A percentile compares a stretch with the other conserved stretches of the same genome.
Evolutionary conservation across 2,113 vertebrate genomes (phyloP).

Genomic region (Osmerus mordax): DNA sequence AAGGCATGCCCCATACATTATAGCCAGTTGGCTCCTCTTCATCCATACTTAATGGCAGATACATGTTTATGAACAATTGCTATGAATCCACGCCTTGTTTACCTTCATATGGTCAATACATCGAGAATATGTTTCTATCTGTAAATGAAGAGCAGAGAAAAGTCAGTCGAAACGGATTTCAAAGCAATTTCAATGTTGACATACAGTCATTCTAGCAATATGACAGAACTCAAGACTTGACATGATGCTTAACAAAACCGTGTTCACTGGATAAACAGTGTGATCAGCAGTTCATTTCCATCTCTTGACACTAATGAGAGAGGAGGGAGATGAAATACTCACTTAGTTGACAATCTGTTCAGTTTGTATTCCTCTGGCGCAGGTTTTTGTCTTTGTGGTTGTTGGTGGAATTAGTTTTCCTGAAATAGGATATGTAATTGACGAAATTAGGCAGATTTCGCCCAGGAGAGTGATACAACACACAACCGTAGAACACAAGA

Average conservation of each 20-base stretch:
- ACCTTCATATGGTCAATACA: constrained; percentile 72
- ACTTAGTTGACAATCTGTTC: constrained; percentile 67
- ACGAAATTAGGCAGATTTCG: constrained; percentile 21
- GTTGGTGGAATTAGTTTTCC: constrained; percentile 99
- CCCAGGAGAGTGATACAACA: neutral
- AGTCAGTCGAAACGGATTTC: no score
- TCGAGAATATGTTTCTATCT: constrained; percentile 53
- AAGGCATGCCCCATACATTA: constrained; percentile 93
- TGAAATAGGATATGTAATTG: constrained; percentile 52
- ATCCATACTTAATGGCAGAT: constrained; percentile 64
- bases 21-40: constrained; percentile 70
- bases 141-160: constrained; percentile 28
- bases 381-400: constrained; percentile 99
- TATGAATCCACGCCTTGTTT: constrained; percentile 56
- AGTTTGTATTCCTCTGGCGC: constrained; percentile 99
- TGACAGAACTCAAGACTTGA: neutral
- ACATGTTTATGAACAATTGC: constrained; percentile 49
- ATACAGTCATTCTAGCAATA: constrained; percentile 4
- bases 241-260: constrained; percentile 29
- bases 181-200: no score
- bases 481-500: neutral
- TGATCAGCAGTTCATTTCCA: constrained; percentile 11
- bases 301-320: constrained; percentile 23
- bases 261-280: neutral
- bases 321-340: constrained; percentile 44